phyloP scores from a whole-genome alignment of 2,797 vertebrate genomes.

The Bovichtus variegatus region DNA sequence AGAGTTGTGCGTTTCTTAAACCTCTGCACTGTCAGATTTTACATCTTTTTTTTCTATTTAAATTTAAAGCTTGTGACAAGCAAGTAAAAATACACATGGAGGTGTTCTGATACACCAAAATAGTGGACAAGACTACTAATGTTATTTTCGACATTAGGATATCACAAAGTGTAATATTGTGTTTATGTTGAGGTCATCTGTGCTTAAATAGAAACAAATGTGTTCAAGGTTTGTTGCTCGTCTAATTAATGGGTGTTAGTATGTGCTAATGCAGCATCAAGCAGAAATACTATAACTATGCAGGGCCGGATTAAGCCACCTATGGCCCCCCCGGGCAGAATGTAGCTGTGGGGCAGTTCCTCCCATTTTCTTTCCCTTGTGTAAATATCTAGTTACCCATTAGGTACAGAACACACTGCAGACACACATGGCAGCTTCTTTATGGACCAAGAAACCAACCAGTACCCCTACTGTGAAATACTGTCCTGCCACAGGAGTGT shows the following conservation, averaged over 20 bases:
- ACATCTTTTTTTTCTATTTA: too few relatives aligned
- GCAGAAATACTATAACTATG: background rate
- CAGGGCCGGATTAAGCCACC: background rate
- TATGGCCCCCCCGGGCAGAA: background rate
- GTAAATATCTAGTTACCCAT: conserved; percentile 32
- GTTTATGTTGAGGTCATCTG: background rate
- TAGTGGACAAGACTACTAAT: background rate
- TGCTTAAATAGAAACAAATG: background rate
- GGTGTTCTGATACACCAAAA: background rate
- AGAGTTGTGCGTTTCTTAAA: too few relatives aligned
- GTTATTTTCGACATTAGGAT: background rate
- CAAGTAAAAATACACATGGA: background rate
- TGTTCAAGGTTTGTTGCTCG: background rate
- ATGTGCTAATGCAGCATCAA: background rate
- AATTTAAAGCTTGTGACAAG: background rate
- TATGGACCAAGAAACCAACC: background rate
- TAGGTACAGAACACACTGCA: background rate
- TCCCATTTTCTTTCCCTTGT: conserved; percentile 4
- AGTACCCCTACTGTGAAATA: background rate
- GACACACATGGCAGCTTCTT: conserved; percentile 3
- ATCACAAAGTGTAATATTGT: background rate
- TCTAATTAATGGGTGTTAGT: background rate
- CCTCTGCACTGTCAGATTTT: too few relatives aligned
- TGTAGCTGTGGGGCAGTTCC: background rate
- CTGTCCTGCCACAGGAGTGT: background rate